These are phyloP conservation scores for Henricia sp. DNA, from an alignment of 53 echinoderm and acorn worm genomes.

Conservation along the genomic window DNA sequence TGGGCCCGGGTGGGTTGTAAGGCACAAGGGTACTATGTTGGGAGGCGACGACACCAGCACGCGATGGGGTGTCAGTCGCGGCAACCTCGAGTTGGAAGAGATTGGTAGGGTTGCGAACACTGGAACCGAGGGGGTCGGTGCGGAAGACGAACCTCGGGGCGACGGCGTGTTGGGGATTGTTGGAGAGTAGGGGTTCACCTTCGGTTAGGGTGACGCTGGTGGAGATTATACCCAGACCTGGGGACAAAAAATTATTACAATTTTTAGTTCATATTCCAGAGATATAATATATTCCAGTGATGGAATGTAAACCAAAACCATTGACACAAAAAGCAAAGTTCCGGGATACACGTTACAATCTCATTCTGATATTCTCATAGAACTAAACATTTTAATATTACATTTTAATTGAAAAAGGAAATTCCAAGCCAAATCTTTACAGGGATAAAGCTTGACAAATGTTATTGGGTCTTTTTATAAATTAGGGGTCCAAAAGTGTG, in stretches of 20 bases:
- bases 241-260: not conserved
- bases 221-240: conserved; percentile 45
- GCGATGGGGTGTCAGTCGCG: conserved; percentile 25
- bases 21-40: not conserved
- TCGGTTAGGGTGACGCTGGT: not conserved
- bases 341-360: too few species aligned
- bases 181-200: conserved; percentile 55
- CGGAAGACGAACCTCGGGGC: conserved; percentile 44
- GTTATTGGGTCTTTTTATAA: too few species aligned
- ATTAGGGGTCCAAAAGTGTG: too few species aligned
- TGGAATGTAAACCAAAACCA: too few species aligned
- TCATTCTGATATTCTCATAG: too few species aligned
- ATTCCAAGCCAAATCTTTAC: too few species aligned
- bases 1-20: not conserved
- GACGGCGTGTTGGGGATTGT: conserved; percentile 57
- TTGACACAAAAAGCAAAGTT: too few species aligned
- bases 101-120: conserved; percentile 29
- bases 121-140: conserved; percentile 37
- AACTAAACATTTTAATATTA: too few species aligned
- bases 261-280: too few species aligned
- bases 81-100: conserved; percentile 65
- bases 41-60: conserved; percentile 30
- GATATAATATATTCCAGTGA: too few species aligned
- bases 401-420: too few species aligned
- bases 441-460: too few species aligned